Evolutionary conservation across 37 sponge, comb jelly and placozoan species (phyloP), one percentile per base, ranked within the genome.

Genomic region (Chondrosia reniformis): DNA sequence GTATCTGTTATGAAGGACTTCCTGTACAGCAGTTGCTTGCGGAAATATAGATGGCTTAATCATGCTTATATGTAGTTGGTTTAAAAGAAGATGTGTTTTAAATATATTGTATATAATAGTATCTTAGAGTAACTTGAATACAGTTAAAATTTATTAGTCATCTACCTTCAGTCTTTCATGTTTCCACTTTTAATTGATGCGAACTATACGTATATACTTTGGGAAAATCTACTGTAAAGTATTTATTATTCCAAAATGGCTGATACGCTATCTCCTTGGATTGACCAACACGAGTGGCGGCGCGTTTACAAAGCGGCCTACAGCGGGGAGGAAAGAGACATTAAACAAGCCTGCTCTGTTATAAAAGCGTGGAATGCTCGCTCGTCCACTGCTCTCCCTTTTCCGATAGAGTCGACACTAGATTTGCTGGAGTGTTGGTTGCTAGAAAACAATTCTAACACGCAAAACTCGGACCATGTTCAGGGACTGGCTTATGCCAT

Each of bases 1-100:
- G 52, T 42, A 92, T 94, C 34, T 97, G 96, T 79, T 95, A 83
- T 57, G 94, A 91, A 66, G 87, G 80, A 0, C 33, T 71, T 1
- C 84, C 89, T 1, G 76, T 86, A 22, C 22, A 62, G 45, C 76
- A 90, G 24, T 52, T 94, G 45, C 74, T 93, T 34, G 80, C 83
- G 34, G 31, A 28, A 45, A 25, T 89, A 28, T 56, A 56, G 58
- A 6, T n/a, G n/a, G n/a, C n/a, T n/a, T n/a, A n/a, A n/a, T n/a
- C n/a, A n/a, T n/a, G n/a, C n/a, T n/a, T n/a, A n/a, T n/a, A n/a
- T n/a, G n/a, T n/a, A n/a, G n/a, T n/a, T n/a, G n/a, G n/a, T n/a
- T n/a, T n/a, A n/a, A n/a, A n/a, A n/a, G n/a, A n/a, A n/a, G n/a
- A n/a, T n/a, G n/a, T n/a, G n/a, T n/a, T n/a, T n/a, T n/a, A n/a